These are phyloP conservation scores for Ibycter americanus DNA, from an alignment of 2,797 vertebrate genomes.

Conservation along the genomic window DNA sequence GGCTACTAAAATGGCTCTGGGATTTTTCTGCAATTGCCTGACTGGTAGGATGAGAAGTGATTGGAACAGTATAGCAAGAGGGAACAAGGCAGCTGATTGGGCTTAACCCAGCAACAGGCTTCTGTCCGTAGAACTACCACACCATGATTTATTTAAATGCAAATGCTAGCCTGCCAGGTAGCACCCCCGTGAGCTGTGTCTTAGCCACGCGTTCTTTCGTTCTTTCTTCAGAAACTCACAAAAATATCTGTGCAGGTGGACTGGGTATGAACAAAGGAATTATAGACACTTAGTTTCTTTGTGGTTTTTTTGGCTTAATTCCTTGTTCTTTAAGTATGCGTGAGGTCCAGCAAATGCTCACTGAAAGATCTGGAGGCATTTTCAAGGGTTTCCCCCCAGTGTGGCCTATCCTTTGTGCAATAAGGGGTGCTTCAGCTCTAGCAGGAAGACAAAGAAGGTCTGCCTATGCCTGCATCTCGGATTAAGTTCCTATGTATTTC, in stretches of 20 bases:
- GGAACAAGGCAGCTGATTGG: background rate
- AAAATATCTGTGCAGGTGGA: background rate
- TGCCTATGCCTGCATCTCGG: background rate
- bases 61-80: background rate
- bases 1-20: background rate
- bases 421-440: background rate
- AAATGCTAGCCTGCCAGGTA: background rate
- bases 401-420: background rate
- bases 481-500: background rate
- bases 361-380: background rate
- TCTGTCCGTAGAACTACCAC: background rate
- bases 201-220: background rate
- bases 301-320: background rate
- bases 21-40: background rate
- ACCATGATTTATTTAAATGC: background rate
- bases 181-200: background rate
- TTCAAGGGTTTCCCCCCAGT: fast-evolving
- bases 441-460: background rate
- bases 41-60: background rate
- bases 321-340: background rate
- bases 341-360: background rate
- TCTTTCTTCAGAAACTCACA: background rate
- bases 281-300: background rate
- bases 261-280: background rate
- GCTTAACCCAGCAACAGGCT: background rate